Evolutionary conservation across 2,797 vertebrate species (phyloP).

Genomic region (Xiphophorus birchmanni): DNA sequence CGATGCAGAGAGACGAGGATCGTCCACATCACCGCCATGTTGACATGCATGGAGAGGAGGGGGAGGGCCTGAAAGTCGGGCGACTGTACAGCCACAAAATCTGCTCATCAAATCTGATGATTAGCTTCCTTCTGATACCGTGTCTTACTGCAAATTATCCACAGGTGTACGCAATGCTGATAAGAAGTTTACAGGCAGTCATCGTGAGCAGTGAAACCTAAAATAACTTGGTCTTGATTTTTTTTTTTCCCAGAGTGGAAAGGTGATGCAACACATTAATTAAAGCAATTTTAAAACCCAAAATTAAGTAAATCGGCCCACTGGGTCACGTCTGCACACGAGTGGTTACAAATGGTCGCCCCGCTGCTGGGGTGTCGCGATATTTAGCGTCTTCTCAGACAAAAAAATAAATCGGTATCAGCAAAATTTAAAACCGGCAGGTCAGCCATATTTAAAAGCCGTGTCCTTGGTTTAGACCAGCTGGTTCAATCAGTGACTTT

Average conservation of each 20-base stretch:
- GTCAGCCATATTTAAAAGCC: neutral
- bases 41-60: slow-evolving; percentile 83
- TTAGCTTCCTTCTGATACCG: neutral
- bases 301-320: neutral
- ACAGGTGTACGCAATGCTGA: neutral
- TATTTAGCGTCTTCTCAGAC: no score
- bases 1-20: slow-evolving; percentile 79
- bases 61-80: slow-evolving; percentile 92
- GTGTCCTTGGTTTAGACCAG: neutral
- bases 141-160: neutral
- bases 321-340: no score
- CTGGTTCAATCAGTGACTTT: neutral
- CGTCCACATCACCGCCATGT: slow-evolving; percentile 45
- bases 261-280: neutral
- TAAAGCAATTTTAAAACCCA: neutral
- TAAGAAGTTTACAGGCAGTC: neutral
- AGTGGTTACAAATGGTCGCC: no score
- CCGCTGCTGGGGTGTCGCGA: no score
- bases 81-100: slow-evolving; percentile 73
- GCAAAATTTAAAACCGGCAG: no score
- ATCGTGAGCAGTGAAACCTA: neutral
- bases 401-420: no score
- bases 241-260: neutral
- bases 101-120: slow-evolving; percentile 1
- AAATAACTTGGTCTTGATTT: neutral